A percentile compares a stretch with the other conserved stretches of the same genome.
Conservation (phyloP, 1,140 invertebrate species). For the Caerostris darwini region DNA sequence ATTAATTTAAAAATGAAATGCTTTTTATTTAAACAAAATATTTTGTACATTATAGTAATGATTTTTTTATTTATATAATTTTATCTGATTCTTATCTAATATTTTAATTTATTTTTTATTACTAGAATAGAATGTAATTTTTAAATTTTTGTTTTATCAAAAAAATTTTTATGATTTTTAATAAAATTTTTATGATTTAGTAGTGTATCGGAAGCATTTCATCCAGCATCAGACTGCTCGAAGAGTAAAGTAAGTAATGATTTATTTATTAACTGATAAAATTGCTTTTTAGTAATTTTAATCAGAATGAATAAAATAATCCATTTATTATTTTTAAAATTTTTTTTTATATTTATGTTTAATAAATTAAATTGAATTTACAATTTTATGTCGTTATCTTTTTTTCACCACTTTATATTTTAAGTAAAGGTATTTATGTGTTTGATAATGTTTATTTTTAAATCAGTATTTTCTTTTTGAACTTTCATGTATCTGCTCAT, state of each 20-base stretch:
- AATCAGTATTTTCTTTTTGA: too few species aligned
- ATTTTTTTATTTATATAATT: neutral
- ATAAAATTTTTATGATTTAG: constrained; percentile 35
- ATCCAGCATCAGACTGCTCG: constrained; percentile 47
- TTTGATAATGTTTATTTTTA: too few species aligned
- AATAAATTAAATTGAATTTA: too few species aligned
- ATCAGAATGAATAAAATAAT: too few species aligned
- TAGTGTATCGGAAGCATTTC: constrained; percentile 65
- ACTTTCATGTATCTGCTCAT: too few species aligned
- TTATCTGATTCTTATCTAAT: neutral
- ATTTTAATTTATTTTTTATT: too few species aligned
- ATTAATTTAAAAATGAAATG: too few species aligned
- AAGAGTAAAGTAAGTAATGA: constrained; percentile 46
- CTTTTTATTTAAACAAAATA: too few species aligned
- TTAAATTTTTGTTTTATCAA: neutral
- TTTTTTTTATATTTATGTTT: neutral
- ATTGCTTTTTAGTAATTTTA: neutral
- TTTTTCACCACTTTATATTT: too few species aligned
- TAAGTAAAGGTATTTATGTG: too few species aligned
- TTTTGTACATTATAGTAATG: neutral
- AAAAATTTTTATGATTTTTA: neutral
- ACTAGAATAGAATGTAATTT: too few species aligned
- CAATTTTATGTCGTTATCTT: too few species aligned
- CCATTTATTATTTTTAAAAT: neutral
- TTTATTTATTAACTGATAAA: neutral